Evolutionary conservation across 2,113 vertebrate species (phyloP).

Genomic region (Petaurus breviceps): DNA sequence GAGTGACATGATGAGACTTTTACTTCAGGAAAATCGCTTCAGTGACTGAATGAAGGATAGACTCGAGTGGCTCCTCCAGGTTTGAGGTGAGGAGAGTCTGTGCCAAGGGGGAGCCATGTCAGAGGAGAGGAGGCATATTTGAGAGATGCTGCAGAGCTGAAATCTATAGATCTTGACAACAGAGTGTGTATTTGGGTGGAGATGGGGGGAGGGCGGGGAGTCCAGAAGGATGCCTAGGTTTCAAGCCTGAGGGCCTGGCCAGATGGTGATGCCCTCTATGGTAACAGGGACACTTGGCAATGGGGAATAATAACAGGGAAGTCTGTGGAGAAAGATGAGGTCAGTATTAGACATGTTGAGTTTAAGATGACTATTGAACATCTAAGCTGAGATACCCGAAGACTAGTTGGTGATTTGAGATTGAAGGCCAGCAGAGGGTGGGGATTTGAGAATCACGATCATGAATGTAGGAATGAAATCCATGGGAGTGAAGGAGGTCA

Average conservation of each 20-base stretch:
- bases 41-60: not conserved
- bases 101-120: not conserved
- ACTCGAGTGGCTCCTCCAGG: not conserved
- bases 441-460: not conserved
- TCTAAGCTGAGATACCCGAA: not conserved
- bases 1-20: not conserved
- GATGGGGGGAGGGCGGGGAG: too few species aligned
- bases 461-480: not conserved
- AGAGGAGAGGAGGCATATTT: not conserved
- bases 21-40: not conserved
- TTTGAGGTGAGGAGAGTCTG: not conserved
- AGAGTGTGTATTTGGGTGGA: not conserved
- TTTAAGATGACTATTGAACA: not conserved
- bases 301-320: not conserved
- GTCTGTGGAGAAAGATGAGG: not conserved
- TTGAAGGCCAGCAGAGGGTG: not conserved
- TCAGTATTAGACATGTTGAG: not conserved
- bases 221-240: not conserved
- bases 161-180: not conserved
- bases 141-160: not conserved
- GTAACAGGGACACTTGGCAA: not conserved
- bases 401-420: not conserved
- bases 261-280: not conserved
- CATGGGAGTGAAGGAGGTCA: too few species aligned
- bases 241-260: not conserved